phyloP scores from a whole-genome alignment of 2,113 vertebrate genomes.

The Phasianus colchicus region DNA sequence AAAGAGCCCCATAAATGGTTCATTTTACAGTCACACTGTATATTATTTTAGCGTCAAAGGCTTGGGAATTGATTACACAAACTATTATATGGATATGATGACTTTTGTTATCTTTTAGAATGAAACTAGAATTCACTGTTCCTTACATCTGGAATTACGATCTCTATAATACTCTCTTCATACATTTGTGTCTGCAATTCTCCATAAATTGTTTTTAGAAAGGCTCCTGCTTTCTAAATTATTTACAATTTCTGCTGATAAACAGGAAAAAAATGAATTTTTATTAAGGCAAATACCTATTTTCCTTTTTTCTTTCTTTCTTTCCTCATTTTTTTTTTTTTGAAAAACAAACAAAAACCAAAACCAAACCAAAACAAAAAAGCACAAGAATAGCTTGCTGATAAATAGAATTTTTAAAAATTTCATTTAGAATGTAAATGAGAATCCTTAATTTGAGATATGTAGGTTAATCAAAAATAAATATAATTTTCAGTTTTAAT shows the following conservation, averaged over 20 bases:
- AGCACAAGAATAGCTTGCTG: neutral
- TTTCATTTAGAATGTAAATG: neutral
- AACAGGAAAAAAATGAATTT: neutral
- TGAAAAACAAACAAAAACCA: neutral
- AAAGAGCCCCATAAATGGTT: conserved; percentile 26
- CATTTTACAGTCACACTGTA: conserved; percentile 21
- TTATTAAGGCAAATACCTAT: neutral
- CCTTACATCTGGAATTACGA: neutral
- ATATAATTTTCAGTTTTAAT: neutral
- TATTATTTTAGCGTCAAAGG: conserved; percentile 11
- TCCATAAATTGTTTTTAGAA: neutral
- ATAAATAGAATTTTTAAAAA: neutral
- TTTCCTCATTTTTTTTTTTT: neutral
- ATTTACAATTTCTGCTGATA: neutral
- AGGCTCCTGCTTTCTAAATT: neutral
- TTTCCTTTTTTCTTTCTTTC: neutral
- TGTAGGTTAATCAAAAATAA: neutral
- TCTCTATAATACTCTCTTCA: neutral
- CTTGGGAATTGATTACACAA: conserved; percentile 8
- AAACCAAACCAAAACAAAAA: no score
- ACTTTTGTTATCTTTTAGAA: conserved; percentile 17
- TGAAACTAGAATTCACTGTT: neutral
- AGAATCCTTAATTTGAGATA: neutral
- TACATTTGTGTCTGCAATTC: neutral
- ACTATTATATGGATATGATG: neutral